phyloP scores from a whole-genome alignment of 2,888 invertebrate species.

The Alviniconcha strummeri region DNA sequence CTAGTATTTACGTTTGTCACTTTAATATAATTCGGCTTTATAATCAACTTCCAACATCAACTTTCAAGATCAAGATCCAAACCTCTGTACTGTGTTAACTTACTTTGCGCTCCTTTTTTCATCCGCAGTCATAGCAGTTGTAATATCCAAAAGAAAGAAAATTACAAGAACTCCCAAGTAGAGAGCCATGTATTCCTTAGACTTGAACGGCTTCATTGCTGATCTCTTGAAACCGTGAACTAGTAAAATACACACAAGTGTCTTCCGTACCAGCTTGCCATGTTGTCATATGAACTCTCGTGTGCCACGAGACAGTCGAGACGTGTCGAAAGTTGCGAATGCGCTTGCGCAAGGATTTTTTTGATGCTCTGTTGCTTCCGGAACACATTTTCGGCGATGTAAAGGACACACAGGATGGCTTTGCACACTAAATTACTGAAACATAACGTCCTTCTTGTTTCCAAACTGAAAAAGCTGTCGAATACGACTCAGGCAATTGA shows the following conservation, averaged over 20 bases:
- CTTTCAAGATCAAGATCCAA: too few relatives aligned
- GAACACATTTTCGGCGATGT: constrained; percentile 20
- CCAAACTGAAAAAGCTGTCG: constrained; percentile 27
- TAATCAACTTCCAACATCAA: too few relatives aligned
- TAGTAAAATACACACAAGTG: background rate
- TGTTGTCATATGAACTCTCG: constrained; percentile 45
- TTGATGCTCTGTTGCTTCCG: constrained; percentile 20
- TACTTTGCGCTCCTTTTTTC: constrained; percentile 58
- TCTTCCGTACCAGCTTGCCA: constrained; percentile 40
- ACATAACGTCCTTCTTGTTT: constrained; percentile 34
- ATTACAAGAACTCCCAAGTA: constrained; percentile 47
- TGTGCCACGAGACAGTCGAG: constrained; percentile 19
- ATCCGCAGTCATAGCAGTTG: constrained; percentile 49
- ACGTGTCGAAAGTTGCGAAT: background rate
- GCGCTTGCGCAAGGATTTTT: background rate
- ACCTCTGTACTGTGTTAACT: constrained; percentile 24
- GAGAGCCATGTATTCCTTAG: constrained; percentile 31
- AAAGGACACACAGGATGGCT: constrained; percentile 34
- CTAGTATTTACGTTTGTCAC: too few relatives aligned
- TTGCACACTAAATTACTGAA: constrained; percentile 37
- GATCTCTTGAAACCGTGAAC: constrained; percentile 1
- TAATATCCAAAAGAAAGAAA: constrained; percentile 44
- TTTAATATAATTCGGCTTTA: too few relatives aligned
- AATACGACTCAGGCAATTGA: constrained; percentile 32
- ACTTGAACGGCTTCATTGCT: constrained; percentile 22